phyloP scores from a whole-genome alignment of 2,113 vertebrate genomes.

The Laticauda laticaudata region DNA sequence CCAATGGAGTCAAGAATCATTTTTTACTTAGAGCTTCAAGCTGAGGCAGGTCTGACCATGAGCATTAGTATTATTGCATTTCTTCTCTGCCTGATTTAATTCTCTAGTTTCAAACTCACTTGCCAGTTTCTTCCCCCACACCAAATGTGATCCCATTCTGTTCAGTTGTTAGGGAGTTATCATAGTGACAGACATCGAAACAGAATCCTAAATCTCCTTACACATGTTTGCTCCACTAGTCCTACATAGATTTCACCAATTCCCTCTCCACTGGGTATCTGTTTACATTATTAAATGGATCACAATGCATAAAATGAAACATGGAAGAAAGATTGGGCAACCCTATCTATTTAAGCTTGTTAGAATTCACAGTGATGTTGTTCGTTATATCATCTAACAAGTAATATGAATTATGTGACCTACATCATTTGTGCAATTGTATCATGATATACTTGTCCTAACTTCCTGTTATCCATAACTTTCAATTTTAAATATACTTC shows the following conservation, averaged over 20 bases:
- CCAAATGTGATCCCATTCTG: neutral
- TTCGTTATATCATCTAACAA: neutral
- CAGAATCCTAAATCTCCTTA: neutral
- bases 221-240: neutral
- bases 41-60: neutral
- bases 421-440: neutral
- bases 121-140: neutral
- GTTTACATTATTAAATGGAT: neutral
- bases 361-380: neutral
- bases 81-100: neutral
- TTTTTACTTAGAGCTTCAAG: neutral
- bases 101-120: neutral
- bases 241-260: neutral
- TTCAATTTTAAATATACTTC: neutral
- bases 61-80: neutral
- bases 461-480: neutral
- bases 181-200: neutral
- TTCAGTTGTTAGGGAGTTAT: neutral
- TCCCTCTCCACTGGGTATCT: neutral
- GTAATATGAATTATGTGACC: neutral
- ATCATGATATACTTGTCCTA: neutral
- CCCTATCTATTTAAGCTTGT: neutral
- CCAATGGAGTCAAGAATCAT: neutral
- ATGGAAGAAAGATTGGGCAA: neutral
- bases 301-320: neutral